Base-by-base conservation (phyloP, 2,888 invertebrate species). In the Strigamia transsilvanica region DNA sequence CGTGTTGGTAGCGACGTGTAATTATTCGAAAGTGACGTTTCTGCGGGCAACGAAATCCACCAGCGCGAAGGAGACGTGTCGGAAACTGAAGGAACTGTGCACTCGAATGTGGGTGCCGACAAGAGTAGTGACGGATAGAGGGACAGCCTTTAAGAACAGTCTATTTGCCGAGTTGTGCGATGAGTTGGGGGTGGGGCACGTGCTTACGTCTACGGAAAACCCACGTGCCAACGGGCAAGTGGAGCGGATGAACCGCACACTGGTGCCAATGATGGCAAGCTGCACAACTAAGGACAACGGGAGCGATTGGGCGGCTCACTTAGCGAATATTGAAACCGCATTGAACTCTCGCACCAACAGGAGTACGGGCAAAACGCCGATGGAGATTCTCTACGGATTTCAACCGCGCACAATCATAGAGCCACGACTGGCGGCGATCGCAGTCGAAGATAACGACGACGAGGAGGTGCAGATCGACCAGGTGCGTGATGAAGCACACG, bases 61-160 rank as follows among this genome's bases (percentile, higher is more conserved):
- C 6, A 38, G 51, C 6, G 51, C 80, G n/a, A 18, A n/a, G 6
- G 51, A n/a, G 10, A 80, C 80, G 18, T 80, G 80, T 9, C 2
- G 32, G 10, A 42, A 18, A 12, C 9, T 80, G 10, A 73, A 10
- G 10, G 4, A 23, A 1, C 10, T 80, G n/a, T 42, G n/a, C n/a
- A 80, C 18, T 10, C 6, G 80, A 21, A 80, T 80, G 80, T 38
- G 82, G 82, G 23, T 82, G 7, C 82, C 82, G 27, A 81, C n/a
- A 12, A 21, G 80, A 5, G 21, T 82, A 12, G 12, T 82, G 1
- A 18, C 34, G 7, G 82, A 82, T 41, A 10, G 80, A 10, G 82
- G 82, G 23, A 82, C 82, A 5, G 80, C 79, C 2, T 82, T 82
- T 13, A 34, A n/a, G 1, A 81, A 79, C 12, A 10, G 3, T 0